A percentile compares a stretch with the other conserved stretches of the same genome.
Evolutionary conservation across 2,113 vertebrate genomes (phyloP).

Genomic region (Rhagologus leucostigma): DNA sequence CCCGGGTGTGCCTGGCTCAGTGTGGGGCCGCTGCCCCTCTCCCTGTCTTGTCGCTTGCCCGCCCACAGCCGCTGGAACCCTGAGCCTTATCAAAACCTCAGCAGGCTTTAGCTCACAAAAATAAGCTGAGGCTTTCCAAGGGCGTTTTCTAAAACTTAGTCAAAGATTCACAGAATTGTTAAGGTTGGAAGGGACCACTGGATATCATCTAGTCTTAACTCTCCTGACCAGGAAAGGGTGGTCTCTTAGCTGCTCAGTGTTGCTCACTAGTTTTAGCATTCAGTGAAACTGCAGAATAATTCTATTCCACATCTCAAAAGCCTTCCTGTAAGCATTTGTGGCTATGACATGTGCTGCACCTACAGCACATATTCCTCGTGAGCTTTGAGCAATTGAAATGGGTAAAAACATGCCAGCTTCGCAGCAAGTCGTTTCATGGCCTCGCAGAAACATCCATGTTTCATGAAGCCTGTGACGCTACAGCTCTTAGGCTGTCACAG

Average conservation of each 20-base stretch:
- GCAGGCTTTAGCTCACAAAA: background rate
- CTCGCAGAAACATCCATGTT: rapidly evolving
- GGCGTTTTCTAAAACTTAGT: background rate
- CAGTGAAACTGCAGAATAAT: background rate
- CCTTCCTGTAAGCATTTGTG: background rate
- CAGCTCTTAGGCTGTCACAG: background rate
- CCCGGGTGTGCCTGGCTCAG: rapidly evolving
- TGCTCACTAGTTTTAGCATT: rapidly evolving
- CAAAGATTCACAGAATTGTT: no score
- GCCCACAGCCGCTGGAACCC: rapidly evolving
- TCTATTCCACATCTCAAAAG: rapidly evolving
- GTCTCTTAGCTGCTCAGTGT: rapidly evolving
- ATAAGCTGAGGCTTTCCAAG: background rate
- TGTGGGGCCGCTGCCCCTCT: background rate
- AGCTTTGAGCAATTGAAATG: background rate
- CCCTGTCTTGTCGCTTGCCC: rapidly evolving
- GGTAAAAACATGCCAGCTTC: background rate
- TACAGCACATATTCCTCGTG: rapidly evolving
- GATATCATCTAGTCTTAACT: no score
- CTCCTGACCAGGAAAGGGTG: no score
- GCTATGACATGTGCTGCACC: background rate
- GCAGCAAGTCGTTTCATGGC: rapidly evolving
- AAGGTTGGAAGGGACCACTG: background rate
- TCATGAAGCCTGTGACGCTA: rapidly evolving
- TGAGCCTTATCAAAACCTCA: rapidly evolving